Base-by-base conservation (phyloP, 2,888 invertebrate species). In the Isotomurus palustris region DNA sequence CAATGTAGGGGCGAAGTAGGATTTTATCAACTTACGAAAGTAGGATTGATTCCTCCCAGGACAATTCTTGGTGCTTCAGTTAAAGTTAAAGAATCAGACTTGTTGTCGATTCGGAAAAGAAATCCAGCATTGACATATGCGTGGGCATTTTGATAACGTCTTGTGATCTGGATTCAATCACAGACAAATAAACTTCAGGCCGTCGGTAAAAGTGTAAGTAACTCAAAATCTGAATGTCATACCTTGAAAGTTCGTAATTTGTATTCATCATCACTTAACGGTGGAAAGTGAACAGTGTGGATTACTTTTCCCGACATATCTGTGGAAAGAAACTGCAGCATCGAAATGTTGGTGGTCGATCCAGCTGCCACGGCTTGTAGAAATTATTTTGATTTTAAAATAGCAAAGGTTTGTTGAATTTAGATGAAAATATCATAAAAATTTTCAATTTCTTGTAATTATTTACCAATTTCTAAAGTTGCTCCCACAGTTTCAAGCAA, bases 171-270 rank as follows among this genome's bases (percentile, higher is more conserved):
- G 3, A 48, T 36, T 25, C 5, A 32, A 21, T 44, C 36, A 38
- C 27, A n/a, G 14, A n/a, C 25, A 22, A 21, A 36, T 19, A 12
- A 14, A 5, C 32, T 6, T 19, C 22, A 32, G 14, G 8, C 14
- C 8, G 32, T 32, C 14, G 8, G 8, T 32, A 32, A 32, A 10
- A 14, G 14, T 32, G 32, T 10, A 32, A 32, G 8, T 8, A 14
- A 32, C 32, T 14, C 14, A 10, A n/a, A n/a, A 32, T 8, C 8
- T 10, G 8, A 10, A 32, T 32, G 8, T 14, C 32, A 32, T 70
- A 86, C 85, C 80, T 88, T 88, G 70, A 81, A 88, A 0, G 85
- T 83, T 73, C 82, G 81, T 22, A 84, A 79, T 14, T 35, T 49
- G 36, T 44, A 62, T 1, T 76, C 73, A 58, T 79, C 80, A 2